Conservation (phyloP, 1,140 invertebrate species). For the Cheumatopsyche charites region DNA sequence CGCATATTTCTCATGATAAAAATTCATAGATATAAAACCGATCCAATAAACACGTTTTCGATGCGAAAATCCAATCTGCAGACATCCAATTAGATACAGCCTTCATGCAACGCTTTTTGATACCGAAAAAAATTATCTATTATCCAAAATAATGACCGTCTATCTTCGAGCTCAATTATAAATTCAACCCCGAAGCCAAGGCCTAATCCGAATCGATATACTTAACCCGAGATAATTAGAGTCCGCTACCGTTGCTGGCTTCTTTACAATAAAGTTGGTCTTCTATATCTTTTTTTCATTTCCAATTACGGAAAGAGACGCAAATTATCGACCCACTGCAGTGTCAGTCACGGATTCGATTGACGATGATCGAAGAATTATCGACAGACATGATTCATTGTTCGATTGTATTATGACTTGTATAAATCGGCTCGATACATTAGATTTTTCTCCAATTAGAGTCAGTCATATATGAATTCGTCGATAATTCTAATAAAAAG, state of each 20-base stretch:
- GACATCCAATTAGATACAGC: no score
- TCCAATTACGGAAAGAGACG: not conserved
- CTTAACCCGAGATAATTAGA: constrained; percentile 1
- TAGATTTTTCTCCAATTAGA: not conserved
- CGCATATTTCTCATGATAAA: not conserved
- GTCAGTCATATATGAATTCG: not conserved
- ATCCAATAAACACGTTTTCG: no score
- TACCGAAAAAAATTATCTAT: not conserved
- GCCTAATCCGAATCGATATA: not conserved
- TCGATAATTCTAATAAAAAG: no score
- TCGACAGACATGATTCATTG: not conserved
- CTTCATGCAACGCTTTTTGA: no score
- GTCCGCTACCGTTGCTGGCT: not conserved
- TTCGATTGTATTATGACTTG: not conserved
- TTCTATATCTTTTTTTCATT: no score
- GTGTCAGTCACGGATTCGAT: no score
- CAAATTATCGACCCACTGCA: constrained; percentile 5
- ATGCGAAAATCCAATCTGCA: no score
- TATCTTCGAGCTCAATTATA: not conserved
- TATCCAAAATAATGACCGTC: not conserved
- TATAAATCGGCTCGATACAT: not conserved
- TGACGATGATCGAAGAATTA: not conserved
- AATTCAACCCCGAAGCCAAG: not conserved
- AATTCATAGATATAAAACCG: no score
- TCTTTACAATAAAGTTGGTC: not conserved